These are phyloP conservation scores for Sinhomidia bicolor DNA, from an alignment of 2,888 invertebrate species.

Conservation along the genomic window DNA sequence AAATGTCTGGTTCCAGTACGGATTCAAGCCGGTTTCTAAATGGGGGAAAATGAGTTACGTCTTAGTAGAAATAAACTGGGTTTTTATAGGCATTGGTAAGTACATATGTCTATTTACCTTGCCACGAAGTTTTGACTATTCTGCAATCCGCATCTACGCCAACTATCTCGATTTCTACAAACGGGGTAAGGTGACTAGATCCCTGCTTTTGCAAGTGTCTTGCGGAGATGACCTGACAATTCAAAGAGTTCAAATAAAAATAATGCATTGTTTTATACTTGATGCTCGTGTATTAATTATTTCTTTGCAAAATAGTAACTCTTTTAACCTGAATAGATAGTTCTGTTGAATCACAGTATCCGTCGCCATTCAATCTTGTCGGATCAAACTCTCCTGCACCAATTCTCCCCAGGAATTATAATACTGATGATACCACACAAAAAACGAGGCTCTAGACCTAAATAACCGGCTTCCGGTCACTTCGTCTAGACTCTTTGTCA, in stretches of 20 bases:
- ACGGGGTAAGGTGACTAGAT: conserved; percentile 93
- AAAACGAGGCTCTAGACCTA: background rate
- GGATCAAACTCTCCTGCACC: conserved; percentile 35
- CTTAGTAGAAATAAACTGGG: background rate
- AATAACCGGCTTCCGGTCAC: background rate
- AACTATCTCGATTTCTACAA: conserved; percentile 94
- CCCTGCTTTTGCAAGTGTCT: conserved; percentile 91
- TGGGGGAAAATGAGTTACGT: background rate
- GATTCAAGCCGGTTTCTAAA: conserved; percentile 94
- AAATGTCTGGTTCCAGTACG: conserved; percentile 93
- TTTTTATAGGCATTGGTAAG: background rate
- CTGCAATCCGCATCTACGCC: conserved; percentile 94
- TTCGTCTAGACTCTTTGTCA: conserved; percentile 50
- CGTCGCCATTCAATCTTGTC: background rate
- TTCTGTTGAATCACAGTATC: too few species aligned
- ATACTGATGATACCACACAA: conserved; percentile 64
- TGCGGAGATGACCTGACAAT: conserved; percentile 92
- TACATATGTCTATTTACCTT: background rate
- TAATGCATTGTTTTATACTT: too few species aligned
- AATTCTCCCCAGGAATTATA: conserved; percentile 10
- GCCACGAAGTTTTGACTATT: conserved; percentile 87
- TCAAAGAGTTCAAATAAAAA: background rate
- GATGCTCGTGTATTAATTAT: too few species aligned
- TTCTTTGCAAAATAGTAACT: too few species aligned
- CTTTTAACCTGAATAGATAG: too few species aligned